Percentiles rank a stretch among this genome's conserved stretches.
These are phyloP conservation scores for Cynopterus brachyotis DNA, from an alignment of 2,113 vertebrate species.

Conservation along the genomic window DNA sequence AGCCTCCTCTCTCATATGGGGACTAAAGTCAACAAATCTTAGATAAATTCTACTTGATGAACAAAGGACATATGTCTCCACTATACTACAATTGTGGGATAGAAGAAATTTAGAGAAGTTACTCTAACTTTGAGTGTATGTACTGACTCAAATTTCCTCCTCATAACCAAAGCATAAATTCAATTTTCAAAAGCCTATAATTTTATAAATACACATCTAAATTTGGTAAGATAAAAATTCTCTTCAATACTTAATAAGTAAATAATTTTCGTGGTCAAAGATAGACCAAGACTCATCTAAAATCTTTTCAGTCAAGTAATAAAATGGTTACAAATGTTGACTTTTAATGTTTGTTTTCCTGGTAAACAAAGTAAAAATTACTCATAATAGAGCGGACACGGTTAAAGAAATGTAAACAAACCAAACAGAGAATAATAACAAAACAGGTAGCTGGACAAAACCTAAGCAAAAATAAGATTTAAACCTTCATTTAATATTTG, in stretches of 20 bases:
- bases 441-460: not conserved
- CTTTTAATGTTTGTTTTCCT: not conserved
- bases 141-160: not conserved
- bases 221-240: not conserved
- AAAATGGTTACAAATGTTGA: not conserved
- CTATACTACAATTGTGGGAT: not conserved
- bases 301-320: not conserved
- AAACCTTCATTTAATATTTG: not conserved
- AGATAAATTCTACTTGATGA: not conserved
- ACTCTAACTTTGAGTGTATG: not conserved
- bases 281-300: not conserved
- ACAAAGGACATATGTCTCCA: not conserved
- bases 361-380: not conserved
- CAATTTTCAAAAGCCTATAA: not conserved
- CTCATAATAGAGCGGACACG: not conserved
- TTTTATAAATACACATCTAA: not conserved
- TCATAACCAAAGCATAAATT: not conserved
- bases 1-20: not conserved
- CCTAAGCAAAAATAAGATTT: not conserved
- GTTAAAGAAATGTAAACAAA: not conserved
- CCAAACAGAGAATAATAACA: not conserved
- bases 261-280: not conserved
- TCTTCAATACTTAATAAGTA: not conserved
- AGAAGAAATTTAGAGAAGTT: not conserved
- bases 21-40: not conserved